phyloP scores from a whole-genome alignment of 2,888 invertebrate genomes.

The Gisinianus flammeolus region DNA sequence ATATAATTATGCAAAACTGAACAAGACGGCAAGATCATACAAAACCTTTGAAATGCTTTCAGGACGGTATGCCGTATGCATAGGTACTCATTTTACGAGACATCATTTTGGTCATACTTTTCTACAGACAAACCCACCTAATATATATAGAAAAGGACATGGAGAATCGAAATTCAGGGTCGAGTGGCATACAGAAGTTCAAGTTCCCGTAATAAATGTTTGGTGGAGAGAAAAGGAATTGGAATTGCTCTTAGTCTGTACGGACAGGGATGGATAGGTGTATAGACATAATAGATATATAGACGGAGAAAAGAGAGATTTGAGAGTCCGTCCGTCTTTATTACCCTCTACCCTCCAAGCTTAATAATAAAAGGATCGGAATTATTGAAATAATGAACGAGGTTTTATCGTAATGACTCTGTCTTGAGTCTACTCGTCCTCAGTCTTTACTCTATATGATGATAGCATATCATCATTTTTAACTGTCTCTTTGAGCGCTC shows the following conservation, averaged over 20 bases:
- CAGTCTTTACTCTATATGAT: not conserved
- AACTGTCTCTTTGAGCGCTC: no score
- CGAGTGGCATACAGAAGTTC: no score
- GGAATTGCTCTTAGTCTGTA: no score
- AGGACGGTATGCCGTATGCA: no score
- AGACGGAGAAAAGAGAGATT: not conserved
- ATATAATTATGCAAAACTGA: conserved; percentile 34
- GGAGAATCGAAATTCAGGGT: no score
- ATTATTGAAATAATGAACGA: conserved; percentile 17
- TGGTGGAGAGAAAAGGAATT: not conserved
- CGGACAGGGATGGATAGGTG: no score
- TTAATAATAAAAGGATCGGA: conserved; percentile 11
- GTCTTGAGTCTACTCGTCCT: not conserved
- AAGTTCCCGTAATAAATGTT: no score
- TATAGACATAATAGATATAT: not conserved
- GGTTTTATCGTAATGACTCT: not conserved
- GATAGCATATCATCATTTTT: no score
- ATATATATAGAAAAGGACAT: no score
- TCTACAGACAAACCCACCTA: no score
- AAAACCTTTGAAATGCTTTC: conserved; percentile 14
- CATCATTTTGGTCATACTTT: no score
- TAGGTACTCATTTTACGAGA: no score
- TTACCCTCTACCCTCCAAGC: not conserved
- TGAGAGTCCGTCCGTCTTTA: not conserved
- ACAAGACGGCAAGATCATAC: conserved; percentile 11